Evolutionary conservation across 2,888 invertebrate species (phyloP).

Genomic region (Allolobophora icterica): DNA sequence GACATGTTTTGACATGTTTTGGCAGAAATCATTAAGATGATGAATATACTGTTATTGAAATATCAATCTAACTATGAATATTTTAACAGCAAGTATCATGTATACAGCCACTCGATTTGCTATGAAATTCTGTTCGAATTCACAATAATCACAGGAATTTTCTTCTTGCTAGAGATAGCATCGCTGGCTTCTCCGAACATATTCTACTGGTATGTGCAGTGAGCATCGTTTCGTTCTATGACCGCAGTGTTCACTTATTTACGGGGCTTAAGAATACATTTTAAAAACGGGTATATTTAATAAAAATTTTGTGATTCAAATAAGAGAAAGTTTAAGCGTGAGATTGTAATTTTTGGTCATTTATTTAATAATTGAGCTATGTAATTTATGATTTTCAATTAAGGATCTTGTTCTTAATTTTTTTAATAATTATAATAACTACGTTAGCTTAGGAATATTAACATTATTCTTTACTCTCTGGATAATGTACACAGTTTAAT

Average conservation of each 20-base stretch:
- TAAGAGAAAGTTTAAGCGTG: too few relatives aligned
- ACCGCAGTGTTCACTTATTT: neutral
- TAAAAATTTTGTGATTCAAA: too few relatives aligned
- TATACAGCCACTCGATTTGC: neutral
- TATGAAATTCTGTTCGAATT: neutral
- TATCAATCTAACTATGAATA: neutral
- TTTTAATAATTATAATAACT: too few relatives aligned
- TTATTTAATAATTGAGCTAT: neutral
- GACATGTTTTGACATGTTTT: constrained; percentile 5
- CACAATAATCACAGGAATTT: neutral
- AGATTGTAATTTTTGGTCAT: too few relatives aligned
- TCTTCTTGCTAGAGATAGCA: neutral
- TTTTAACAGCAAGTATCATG: neutral
- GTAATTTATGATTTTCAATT: neutral
- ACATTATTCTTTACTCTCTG: too few relatives aligned
- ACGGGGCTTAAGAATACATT: neutral
- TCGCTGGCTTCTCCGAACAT: neutral
- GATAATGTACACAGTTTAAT: too few relatives aligned
- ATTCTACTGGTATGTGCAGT: neutral
- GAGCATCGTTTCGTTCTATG: neutral
- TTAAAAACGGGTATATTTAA: neutral
- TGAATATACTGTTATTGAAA: neutral
- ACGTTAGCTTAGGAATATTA: too few relatives aligned
- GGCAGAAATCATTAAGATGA: neutral
- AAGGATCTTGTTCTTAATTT: too few relatives aligned